Conservation (phyloP, 2,113 vertebrate genomes). For the Physeter macrocephalus region DNA sequence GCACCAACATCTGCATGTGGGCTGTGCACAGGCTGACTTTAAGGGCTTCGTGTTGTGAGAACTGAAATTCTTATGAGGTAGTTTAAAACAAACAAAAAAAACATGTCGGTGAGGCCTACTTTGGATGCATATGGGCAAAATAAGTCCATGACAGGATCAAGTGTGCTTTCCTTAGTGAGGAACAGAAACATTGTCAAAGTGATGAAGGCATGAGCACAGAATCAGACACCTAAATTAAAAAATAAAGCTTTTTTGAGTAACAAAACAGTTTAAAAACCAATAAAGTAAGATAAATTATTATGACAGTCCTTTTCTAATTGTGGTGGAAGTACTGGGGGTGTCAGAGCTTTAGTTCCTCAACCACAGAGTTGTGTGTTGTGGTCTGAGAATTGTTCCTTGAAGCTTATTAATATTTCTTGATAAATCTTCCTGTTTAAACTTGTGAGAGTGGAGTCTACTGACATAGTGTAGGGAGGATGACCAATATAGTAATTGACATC, state of each 20-base stretch:
- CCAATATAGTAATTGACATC: neutral
- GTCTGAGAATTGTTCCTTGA: neutral
- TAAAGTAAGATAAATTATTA: neutral
- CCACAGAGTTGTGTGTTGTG: neutral
- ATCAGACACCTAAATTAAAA: neutral
- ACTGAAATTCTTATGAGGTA: neutral
- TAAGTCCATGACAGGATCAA: neutral
- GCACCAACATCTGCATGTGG: neutral
- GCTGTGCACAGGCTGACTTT: neutral
- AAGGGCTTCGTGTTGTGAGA: neutral
- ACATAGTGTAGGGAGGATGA: neutral
- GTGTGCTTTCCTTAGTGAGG: neutral
- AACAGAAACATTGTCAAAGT: neutral
- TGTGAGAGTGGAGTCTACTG: neutral
- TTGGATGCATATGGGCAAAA: neutral
- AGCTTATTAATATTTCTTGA: neutral
- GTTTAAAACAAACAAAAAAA: neutral
- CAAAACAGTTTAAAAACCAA: neutral
- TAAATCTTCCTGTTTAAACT: neutral
- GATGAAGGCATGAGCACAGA: neutral
- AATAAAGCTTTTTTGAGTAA: neutral
- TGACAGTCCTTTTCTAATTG: neutral
- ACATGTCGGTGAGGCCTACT: fast-evolving
- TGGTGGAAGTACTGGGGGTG: neutral
- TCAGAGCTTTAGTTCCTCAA: neutral